Conservation (phyloP, 2,888 invertebrate genomes). For the Plebejus melissa region DNA sequence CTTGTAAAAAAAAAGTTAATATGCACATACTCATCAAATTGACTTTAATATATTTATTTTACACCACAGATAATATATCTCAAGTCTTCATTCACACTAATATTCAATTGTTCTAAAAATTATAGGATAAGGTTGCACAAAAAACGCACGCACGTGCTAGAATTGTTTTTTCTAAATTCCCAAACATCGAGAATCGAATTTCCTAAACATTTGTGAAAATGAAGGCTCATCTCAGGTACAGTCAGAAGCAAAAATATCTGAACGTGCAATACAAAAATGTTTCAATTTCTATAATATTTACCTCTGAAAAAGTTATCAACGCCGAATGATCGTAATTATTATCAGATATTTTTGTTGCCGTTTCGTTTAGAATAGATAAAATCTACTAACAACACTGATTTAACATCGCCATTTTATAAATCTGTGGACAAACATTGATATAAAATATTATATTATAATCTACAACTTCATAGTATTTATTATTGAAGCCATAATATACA, state of each 20-base stretch:
- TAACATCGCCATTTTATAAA: slow-evolving; percentile 18
- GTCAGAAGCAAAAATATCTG: slow-evolving; percentile 28
- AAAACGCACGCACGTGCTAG: background rate
- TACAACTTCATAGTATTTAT: slow-evolving; percentile 11
- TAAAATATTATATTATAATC: background rate
- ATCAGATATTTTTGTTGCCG: slow-evolving; percentile 27
- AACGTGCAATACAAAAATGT: slow-evolving; percentile 23
- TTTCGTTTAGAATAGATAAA: slow-evolving; percentile 16
- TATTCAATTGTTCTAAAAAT: slow-evolving; percentile 9
- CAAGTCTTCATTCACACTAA: slow-evolving; percentile 14
- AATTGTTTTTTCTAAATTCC: background rate
- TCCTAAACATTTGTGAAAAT: background rate
- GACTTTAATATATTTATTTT: slow-evolving; percentile 23
- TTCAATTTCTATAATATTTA: background rate
- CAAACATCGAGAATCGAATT: background rate
- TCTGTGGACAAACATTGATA: slow-evolving; percentile 23
- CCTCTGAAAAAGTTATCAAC: slow-evolving; percentile 1
- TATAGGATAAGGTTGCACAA: background rate
- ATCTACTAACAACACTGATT: slow-evolving; percentile 27
- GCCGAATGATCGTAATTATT: background rate
- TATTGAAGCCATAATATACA: slow-evolving; percentile 16
- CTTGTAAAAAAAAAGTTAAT: slow-evolving; percentile 23
- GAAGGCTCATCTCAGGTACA: slow-evolving; percentile 23
- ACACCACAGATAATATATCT: slow-evolving; percentile 18
- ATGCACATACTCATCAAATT: background rate